Base-by-base conservation (phyloP, 2,113 vertebrate genomes). In the Zosterops hypoxanthus region DNA sequence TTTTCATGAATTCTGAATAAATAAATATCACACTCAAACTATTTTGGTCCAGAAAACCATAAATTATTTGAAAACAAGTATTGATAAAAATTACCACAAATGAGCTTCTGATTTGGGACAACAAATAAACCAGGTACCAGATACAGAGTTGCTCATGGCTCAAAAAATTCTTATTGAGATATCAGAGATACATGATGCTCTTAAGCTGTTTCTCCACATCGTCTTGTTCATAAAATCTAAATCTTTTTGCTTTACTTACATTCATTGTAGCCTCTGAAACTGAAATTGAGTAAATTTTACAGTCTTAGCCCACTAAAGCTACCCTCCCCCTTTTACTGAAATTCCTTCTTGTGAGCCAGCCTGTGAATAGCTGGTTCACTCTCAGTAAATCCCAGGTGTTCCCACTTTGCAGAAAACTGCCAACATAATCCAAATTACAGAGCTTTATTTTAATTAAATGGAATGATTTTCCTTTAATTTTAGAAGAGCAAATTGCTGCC, bases 391-490 rank as follows among this genome's bases (percentile, higher is more conserved):
- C 97, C 88, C 55, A 93, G 44, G 83, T 91, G 90, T 65, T 96
- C 56, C 80, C 72, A 91, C 89, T 85, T 81, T 65, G 90, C 93
- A 94, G 93, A 93, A 96, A 93, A 94, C 73, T 77, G 79, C 95
- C 86, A 94, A 91, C 93, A 88, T 75, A 94, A 94, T 94, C 92
- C 90, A 98, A 97, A 96, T 88, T 97, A 89, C 47, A 97, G 93
- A 97, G 98, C 98, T 98, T 99, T 98, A 98, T 98, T 98, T 98
- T 98, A 98, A 99, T 99, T 99, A 98, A 98, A 99, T 98, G 94
- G 97, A 98, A 98, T 96, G 95, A 98, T 98, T 98, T 93, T 98
- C 96, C 92, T 97, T 98, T 93, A 97, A 98, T 98, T 93, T 97
- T 95, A 94, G 91, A 97, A 94, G 78, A 97, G 82, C 88, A 93